Conservation (phyloP, 2,888 invertebrate genomes). For the Sisyra terminalis region DNA sequence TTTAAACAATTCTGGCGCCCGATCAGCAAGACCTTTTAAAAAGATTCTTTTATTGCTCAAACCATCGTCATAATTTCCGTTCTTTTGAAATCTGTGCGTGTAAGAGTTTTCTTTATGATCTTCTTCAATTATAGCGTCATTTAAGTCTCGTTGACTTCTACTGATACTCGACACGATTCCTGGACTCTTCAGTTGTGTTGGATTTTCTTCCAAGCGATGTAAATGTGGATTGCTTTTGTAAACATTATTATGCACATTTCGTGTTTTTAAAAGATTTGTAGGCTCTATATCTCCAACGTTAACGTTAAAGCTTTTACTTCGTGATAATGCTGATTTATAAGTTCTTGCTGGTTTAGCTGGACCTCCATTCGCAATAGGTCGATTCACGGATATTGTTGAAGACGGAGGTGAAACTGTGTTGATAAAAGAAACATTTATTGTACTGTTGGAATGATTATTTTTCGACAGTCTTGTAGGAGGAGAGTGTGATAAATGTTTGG, state of each 20-base stretch:
- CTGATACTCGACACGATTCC: conserved; percentile 75
- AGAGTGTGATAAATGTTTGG: conserved; percentile 7
- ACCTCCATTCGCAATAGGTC: conserved; percentile 27
- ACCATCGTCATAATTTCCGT: conserved; percentile 32
- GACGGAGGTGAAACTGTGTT: conserved; percentile 28
- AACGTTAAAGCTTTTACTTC: conserved; percentile 77
- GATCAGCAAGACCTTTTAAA: conserved; percentile 47
- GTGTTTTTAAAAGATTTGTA: not conserved
- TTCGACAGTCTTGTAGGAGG: conserved; percentile 27
- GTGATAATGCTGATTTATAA: conserved; percentile 52
- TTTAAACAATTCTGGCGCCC: conserved; percentile 55
- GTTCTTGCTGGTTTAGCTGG: conserved; percentile 67
- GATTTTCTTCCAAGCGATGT: conserved; percentile 49
- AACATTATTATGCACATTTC: conserved; percentile 23
- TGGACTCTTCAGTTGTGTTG: conserved; percentile 64
- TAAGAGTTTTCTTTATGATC: conserved; percentile 31
- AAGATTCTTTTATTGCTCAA: conserved; percentile 43
- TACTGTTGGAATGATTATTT: conserved; percentile 34
- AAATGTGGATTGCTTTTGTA: conserved; percentile 68
- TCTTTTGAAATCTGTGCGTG: conserved; percentile 34
- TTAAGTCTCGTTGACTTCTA: conserved; percentile 64
- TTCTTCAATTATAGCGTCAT: conserved; percentile 36
- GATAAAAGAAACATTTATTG: conserved; percentile 48
- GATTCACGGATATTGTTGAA: conserved; percentile 22
- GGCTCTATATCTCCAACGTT: conserved; percentile 31